Conservation (phyloP, 2,888 invertebrate genomes). For the Coenonympha glycerion region DNA sequence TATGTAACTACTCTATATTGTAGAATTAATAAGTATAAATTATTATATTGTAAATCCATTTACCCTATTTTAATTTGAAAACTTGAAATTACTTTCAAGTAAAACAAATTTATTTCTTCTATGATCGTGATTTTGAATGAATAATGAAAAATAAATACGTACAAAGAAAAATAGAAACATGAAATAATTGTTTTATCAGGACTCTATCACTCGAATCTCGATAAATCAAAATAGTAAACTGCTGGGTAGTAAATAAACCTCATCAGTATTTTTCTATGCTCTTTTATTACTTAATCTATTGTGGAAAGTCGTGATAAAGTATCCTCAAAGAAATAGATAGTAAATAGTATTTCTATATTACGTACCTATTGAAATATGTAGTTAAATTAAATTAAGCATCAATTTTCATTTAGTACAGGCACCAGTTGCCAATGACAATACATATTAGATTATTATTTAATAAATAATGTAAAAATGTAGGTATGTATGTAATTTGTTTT, state of each 20-base stretch:
- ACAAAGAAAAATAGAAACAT: background rate
- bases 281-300: constrained; percentile 30
- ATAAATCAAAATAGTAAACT: background rate
- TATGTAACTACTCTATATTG: background rate
- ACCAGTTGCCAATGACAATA: constrained; percentile 63
- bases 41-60: no score
- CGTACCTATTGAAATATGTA: background rate
- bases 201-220: background rate
- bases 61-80: no score
- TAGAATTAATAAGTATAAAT: no score
- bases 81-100: no score
- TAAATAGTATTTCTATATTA: constrained; percentile 3
- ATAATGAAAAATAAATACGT: no score
- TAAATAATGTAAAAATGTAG: constrained; percentile 4
- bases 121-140: background rate
- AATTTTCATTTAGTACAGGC: constrained; percentile 31
- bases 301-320: constrained; percentile 13
- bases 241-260: constrained; percentile 24
- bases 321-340: constrained; percentile 9
- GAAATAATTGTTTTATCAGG: background rate
- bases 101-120: no score
- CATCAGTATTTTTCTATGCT: constrained; percentile 58
- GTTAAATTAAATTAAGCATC: constrained; percentile 10
- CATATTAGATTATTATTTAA: constrained; percentile 15
- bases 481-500: background rate